Percentiles rank a stretch among this genome's conserved stretches.
These are phyloP conservation scores for Porites australiensis DNA, from an alignment of 64 coral and sea anemone genomes.

Conservation along the genomic window DNA sequence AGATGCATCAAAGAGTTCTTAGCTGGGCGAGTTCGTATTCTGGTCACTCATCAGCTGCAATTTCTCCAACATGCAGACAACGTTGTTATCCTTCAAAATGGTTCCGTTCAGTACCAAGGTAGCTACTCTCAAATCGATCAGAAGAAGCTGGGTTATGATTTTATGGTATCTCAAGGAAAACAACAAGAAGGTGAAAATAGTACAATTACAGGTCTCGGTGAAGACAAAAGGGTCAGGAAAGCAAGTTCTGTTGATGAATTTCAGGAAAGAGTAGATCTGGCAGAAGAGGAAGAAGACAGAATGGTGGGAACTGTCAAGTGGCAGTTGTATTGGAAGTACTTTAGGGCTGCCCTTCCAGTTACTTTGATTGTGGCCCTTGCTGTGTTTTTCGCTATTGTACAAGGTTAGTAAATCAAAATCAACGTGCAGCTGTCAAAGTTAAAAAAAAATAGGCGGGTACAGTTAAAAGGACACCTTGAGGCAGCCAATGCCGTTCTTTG, in stretches of 20 bases:
- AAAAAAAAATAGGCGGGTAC: too few relatives aligned
- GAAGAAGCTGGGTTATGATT: neutral
- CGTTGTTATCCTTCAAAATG: slow-evolving; percentile 33
- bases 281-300: slow-evolving; percentile 49
- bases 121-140: slow-evolving; percentile 10
- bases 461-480: too few relatives aligned
- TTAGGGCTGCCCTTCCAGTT: slow-evolving; percentile 16
- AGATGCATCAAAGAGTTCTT: slow-evolving; percentile 31
- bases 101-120: slow-evolving; percentile 18
- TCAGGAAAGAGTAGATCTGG: neutral
- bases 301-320: slow-evolving; percentile 41
- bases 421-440: too few relatives aligned
- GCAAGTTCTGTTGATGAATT: neutral
- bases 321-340: slow-evolving; percentile 59
- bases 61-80: slow-evolving; percentile 41
- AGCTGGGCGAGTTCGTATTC: slow-evolving; percentile 17
- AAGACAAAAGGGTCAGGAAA: neutral
- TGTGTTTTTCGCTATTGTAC: slow-evolving; percentile 11
- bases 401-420: slow-evolving; percentile 25
- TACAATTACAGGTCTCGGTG: neutral
- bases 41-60: slow-evolving; percentile 57
- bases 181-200: neutral
- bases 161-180: neutral
- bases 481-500: too few relatives aligned
- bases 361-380: neutral